Conservation (phyloP, 1,140 invertebrate genomes). For the Lysiphlebus fabarum region DNA sequence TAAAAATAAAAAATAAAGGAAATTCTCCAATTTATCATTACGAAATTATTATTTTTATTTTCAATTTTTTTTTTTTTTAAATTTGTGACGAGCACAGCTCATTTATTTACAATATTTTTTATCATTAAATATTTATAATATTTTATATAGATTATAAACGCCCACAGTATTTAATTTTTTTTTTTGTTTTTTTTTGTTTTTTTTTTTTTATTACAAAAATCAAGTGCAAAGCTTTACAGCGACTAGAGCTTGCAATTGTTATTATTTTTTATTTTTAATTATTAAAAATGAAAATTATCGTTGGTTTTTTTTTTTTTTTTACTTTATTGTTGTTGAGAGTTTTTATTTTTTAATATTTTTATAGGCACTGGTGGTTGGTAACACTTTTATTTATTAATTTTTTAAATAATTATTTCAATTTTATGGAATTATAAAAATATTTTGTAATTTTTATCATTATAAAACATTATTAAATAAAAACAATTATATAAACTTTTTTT, state of each 20-base stretch:
- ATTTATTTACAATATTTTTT: constrained; percentile 3
- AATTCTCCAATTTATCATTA: too few relatives aligned
- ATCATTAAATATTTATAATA: background rate
- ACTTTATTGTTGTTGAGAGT: background rate
- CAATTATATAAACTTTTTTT: too few relatives aligned
- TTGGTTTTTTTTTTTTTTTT: constrained; percentile 1
- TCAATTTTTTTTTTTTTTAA: background rate
- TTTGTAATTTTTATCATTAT: too few relatives aligned
- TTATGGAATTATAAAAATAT: too few relatives aligned
- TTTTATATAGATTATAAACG: constrained; percentile 12
- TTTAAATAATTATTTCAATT: too few relatives aligned
- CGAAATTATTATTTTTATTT: background rate
- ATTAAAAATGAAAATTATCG: background rate
- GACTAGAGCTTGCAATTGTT: constrained; percentile 22
- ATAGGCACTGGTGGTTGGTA: constrained; percentile 9
- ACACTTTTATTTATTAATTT: too few relatives aligned
- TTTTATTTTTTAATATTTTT: too few relatives aligned
- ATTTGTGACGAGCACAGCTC: background rate
- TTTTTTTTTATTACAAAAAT: background rate
- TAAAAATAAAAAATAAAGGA: too few relatives aligned
- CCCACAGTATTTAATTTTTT: background rate
- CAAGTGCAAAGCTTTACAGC: constrained; percentile 17
- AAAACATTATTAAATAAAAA: too few relatives aligned
- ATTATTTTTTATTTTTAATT: constrained; percentile 14
- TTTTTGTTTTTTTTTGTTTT: background rate